Evolutionary conservation across 2,113 vertebrate genomes (phyloP), one percentile per base, ranked within the genome.

Genomic region (Thomomys bottae): DNA sequence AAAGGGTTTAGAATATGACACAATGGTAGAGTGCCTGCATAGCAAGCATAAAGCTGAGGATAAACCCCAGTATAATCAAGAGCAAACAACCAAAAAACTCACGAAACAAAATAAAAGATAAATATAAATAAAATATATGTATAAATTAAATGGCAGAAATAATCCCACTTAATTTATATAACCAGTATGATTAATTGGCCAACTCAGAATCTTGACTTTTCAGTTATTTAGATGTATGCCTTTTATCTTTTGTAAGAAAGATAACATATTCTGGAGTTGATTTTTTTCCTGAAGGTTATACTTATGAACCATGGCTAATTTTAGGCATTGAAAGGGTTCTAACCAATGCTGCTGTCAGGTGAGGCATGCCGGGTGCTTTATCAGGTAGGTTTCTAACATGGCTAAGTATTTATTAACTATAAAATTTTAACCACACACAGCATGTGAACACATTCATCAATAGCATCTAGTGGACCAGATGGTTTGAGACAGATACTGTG

Each of bases 331-430:
- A 0, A 84, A 63, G 11, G 63, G 9, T 21, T 85, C 63, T 94
- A 76, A 42, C 10, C 83, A 84, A 68, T 80, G 66, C n/a, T 77
- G 54, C 34, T 96, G 75, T 96, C 88, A 93, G 84, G 66, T 93
- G 83, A 91, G 84, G 21, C 15, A 75, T 18, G 82, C 32, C 85
- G 67, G 5, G 4, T 90, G 83, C 28, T 87, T 49, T 14, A 21
- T 87, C 49, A 96, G 82, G 71, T 89, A 83, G 88, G 42, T 88
- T 95, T 94, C 85, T 88, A 80, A n/a, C 42, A 34, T 36, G 8
- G 32, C 63, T 84, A 88, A 66, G 68, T 80, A 94, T 89, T 91
- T 95, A 92, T 86, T 88, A 88, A 88, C 92, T 94, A 86, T 80
- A 73, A 66, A 90, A 59, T 18, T 81, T 92, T 89, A 87, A 61